A percentile compares a stretch with the other conserved stretches of the same genome.
Conservation (phyloP, 2,888 invertebrate species). For the Chrysotoxum bicinctum region DNA sequence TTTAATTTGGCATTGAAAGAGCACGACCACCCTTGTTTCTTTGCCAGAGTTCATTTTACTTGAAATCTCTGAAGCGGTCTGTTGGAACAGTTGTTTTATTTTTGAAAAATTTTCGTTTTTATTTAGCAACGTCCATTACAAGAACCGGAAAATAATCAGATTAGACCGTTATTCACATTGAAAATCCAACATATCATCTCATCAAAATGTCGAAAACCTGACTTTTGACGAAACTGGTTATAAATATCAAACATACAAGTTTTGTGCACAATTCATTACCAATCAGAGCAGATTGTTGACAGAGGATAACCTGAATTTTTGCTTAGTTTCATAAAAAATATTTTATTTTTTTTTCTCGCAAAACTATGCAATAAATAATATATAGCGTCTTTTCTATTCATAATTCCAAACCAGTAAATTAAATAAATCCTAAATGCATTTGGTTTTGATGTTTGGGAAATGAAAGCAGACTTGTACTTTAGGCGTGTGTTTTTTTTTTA, state of each 20-base stretch:
- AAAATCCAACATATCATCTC: background rate
- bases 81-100: no score
- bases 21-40: no score
- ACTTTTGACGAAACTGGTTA: background rate
- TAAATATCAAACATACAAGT: background rate
- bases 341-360: background rate
- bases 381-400: no score
- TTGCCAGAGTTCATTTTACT: no score
- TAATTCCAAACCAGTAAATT: background rate
- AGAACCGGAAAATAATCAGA: background rate
- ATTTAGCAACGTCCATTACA: background rate
- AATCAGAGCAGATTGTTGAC: background rate
- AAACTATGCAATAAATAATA: background rate
- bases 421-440: background rate
- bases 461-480: conserved; percentile 6
- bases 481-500: background rate
- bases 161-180: background rate
- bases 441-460: background rate
- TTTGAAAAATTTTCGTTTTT: no score
- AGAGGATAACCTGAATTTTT: background rate
- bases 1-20: no score
- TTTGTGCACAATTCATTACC: background rate
- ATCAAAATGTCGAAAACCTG: background rate
- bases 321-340: background rate
- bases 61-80: no score